Conservation (phyloP, 1,140 invertebrate genomes). For the Anagrus nilaparvatae region DNA sequence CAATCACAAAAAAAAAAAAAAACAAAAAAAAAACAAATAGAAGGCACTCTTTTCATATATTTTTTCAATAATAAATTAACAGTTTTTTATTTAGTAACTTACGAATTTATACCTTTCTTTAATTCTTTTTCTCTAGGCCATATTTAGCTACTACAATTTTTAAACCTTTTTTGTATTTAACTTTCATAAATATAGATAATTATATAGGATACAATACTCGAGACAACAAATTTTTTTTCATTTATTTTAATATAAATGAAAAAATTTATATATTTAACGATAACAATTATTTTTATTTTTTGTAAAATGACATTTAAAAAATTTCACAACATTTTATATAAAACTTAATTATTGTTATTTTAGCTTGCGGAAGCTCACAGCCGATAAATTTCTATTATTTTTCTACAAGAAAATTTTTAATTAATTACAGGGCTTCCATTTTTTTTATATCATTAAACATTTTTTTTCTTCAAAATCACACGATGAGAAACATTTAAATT, state of each 20-base stretch:
- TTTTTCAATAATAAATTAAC: conserved; percentile 35
- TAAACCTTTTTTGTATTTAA: conserved; percentile 14
- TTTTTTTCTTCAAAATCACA: too few relatives aligned
- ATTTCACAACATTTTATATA: conserved; percentile 40
- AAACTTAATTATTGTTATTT: conserved; percentile 46
- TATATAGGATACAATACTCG: conserved; percentile 36
- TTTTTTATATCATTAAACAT: too few relatives aligned
- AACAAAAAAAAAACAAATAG: too few relatives aligned
- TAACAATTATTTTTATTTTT: conserved; percentile 38
- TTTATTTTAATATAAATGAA: conserved; percentile 35
- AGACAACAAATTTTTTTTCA: conserved; percentile 35
- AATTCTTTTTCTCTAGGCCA: conserved; percentile 27
- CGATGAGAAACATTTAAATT: too few relatives aligned
- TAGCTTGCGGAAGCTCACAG: conserved; percentile 45
- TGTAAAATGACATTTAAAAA: too few relatives aligned
- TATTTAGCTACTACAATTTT: conserved; percentile 23
- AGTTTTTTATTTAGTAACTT: conserved; percentile 31
- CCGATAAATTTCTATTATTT: conserved; percentile 40
- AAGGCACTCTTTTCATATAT: conserved; percentile 37
- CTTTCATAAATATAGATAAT: conserved; percentile 21
- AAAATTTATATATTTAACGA: conserved; percentile 36
- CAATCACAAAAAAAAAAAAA: conserved; percentile 37
- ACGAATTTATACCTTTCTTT: conserved; percentile 19
- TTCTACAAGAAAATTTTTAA: conserved; percentile 24
- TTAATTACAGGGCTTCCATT: conserved; percentile 28